A percentile compares a stretch with the other conserved stretches of the same genome.
Conservation (phyloP, 2,888 invertebrate species). For the Stegana nigrithorax region DNA sequence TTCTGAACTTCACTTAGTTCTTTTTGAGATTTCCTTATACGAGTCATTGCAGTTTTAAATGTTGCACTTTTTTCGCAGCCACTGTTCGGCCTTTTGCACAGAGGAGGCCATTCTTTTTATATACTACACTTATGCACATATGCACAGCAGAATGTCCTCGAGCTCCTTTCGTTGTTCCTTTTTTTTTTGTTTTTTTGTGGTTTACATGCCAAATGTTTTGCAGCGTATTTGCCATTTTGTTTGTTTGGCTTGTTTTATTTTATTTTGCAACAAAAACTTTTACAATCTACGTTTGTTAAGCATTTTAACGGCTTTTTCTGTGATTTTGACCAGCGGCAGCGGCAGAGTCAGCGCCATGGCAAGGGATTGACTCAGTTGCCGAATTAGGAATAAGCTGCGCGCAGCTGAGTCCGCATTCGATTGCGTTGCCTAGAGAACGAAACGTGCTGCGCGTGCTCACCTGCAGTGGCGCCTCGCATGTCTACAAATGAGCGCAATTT, state of each 20-base stretch:
- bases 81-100: too few species aligned
- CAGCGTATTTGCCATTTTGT: too few species aligned
- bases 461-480: too few species aligned
- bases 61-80: too few species aligned
- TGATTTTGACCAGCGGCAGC: slow-evolving; percentile 5
- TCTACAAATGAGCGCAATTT: not conserved
- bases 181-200: not conserved
- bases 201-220: not conserved
- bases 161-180: not conserved
- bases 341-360: not conserved
- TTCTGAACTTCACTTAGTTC: too few species aligned
- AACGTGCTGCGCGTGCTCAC: not conserved
- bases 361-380: not conserved
- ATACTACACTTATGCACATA: too few species aligned
- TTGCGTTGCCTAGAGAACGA: slow-evolving; percentile 10
- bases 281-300: slow-evolving; percentile 63
- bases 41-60: too few species aligned
- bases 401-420: slow-evolving; percentile 5
- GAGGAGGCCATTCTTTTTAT: too few species aligned
- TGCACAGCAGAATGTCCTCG: not conserved
- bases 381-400: too few species aligned
- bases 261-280: slow-evolving; percentile 53
- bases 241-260: slow-evolving; percentile 28
- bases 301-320: slow-evolving; percentile 57
- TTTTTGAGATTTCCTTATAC: too few species aligned